Base-by-base conservation (phyloP, 2,113 vertebrate genomes). In the Sprattus sprattus region DNA sequence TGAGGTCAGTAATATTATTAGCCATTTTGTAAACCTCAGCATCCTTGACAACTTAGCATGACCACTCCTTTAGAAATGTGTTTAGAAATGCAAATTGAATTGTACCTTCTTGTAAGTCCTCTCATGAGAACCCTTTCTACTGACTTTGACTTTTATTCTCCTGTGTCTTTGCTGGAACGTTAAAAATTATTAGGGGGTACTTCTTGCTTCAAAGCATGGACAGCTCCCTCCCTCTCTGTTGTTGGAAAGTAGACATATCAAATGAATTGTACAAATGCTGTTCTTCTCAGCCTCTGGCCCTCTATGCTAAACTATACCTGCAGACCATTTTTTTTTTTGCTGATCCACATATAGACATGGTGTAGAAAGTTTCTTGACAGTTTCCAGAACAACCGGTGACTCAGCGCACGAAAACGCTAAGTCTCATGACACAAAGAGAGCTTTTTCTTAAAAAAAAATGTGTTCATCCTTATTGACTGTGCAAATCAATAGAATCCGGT, bases 401-500 rank as follows among this genome's bases (percentile, higher is more conserved):
- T 32, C 60, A 64, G 20, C 6, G 4, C 1, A n/a, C 60, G 60
- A 25, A 64, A 64, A 64, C n/a, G 20, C n/a, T 7, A 64, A 71
- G 64, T 32, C 6, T 71, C 64, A 71, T 25, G 25, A 71, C 64
- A 32, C 64, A 71, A 71, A 71, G 64, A 32, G 25, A 71, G 18
- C 25, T 44, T 83, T 52, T 39, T 60, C 25, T 25, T 81, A n/a
- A n/a, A n/a, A n/a, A n/a, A n/a, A n/a, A n/a, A n/a, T n/a, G n/a
- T 87, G n/a, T 1, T 71, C 50, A 44, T 87, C 54, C 18, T 18
- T 64, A 16, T 82, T 84, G 67, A 75, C 49, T 81, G 81, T 13
- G 54, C 52, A 71, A 84, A 85, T 83, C 83, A 81, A 83, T 47
- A 83, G 67, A 75, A 83, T 87, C 81, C 81, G 83, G 84, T 47